A percentile compares a stretch with the other conserved stretches of the same genome.
These are phyloP conservation scores for Anguilla obscura DNA, from an alignment of 2,797 vertebrate species.

Conservation along the genomic window DNA sequence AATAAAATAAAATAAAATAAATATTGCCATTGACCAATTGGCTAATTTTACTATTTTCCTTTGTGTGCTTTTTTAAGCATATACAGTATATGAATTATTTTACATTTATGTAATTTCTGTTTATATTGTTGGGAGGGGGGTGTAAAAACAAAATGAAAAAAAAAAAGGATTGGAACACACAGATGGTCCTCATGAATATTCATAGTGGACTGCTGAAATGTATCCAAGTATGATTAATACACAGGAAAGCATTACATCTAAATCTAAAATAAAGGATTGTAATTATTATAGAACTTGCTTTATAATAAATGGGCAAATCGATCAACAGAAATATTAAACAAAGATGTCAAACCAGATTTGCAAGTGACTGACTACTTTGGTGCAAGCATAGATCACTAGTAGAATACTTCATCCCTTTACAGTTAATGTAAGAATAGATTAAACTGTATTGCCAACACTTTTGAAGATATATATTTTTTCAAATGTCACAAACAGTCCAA, in stretches of 20 bases:
- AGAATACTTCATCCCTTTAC: not conserved
- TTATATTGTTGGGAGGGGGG: not conserved
- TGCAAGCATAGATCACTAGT: not conserved
- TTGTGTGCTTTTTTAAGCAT: not conserved
- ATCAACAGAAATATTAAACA: not conserved
- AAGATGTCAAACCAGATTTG: not conserved
- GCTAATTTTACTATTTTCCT: not conserved
- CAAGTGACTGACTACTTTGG: not conserved
- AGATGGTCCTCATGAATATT: conserved; percentile 5
- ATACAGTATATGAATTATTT: not conserved
- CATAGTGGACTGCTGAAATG: not conserved
- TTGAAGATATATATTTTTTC: too few species aligned
- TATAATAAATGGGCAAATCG: not conserved
- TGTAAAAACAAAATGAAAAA: not conserved
- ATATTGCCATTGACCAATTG: not conserved
- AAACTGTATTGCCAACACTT: too few species aligned
- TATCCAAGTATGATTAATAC: conserved; percentile 15
- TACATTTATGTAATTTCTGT: not conserved
- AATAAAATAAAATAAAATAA: too few species aligned
- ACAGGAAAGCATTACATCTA: not conserved
- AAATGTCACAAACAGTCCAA: not conserved
- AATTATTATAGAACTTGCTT: not conserved
- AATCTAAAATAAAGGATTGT: not conserved
- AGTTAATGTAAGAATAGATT: not conserved
- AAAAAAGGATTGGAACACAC: not conserved